Evolutionary conservation across 2,113 vertebrate species (phyloP).

Genomic region (Oryzias curvinotus): DNA sequence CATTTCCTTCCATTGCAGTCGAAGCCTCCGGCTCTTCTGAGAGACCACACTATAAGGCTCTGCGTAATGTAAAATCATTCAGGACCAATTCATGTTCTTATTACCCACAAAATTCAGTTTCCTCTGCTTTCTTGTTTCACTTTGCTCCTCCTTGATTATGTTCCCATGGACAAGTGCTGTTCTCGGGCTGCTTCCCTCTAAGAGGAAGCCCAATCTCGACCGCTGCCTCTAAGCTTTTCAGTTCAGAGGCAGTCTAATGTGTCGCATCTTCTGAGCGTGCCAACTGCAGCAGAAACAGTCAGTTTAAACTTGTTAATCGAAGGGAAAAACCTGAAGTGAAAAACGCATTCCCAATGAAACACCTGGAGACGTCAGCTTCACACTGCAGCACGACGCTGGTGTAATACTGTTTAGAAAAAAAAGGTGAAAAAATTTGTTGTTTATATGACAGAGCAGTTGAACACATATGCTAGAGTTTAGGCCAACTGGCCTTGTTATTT

Average conservation of each 20-base stretch:
- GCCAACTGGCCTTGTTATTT: no score
- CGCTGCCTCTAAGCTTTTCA: slow-evolving; percentile 55
- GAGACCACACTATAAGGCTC: slow-evolving; percentile 26
- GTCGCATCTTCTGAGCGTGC: slow-evolving; percentile 37
- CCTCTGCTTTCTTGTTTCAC: slow-evolving; percentile 21
- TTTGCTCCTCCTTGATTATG: slow-evolving; percentile 24
- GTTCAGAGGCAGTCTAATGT: slow-evolving; percentile 62
- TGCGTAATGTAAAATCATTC: slow-evolving; percentile 39
- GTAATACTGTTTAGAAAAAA: no score
- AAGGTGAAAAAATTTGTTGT: no score
- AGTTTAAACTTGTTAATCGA: slow-evolving; percentile 45
- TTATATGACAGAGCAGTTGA: no score
- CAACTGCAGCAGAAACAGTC: slow-evolving; percentile 51
- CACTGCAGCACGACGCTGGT: no score
- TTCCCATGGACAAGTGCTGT: slow-evolving; percentile 58
- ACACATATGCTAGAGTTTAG: no score
- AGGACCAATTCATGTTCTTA: slow-evolving; percentile 40
- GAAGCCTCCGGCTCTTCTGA: slow-evolving; percentile 40
- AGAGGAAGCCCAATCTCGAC: slow-evolving; percentile 52
- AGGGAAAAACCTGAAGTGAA: slow-evolving; percentile 25
- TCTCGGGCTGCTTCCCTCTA: slow-evolving; percentile 52
- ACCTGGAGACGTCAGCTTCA: slow-evolving; percentile 2
- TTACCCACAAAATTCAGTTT: slow-evolving; percentile 42
- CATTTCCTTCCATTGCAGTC: slow-evolving; percentile 37
- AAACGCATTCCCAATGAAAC: slow-evolving; percentile 29